Evolutionary conservation across 1,140 invertebrate species (phyloP), one percentile per base, ranked within the genome.

Genomic region (Drosophila malerkotliana): DNA sequence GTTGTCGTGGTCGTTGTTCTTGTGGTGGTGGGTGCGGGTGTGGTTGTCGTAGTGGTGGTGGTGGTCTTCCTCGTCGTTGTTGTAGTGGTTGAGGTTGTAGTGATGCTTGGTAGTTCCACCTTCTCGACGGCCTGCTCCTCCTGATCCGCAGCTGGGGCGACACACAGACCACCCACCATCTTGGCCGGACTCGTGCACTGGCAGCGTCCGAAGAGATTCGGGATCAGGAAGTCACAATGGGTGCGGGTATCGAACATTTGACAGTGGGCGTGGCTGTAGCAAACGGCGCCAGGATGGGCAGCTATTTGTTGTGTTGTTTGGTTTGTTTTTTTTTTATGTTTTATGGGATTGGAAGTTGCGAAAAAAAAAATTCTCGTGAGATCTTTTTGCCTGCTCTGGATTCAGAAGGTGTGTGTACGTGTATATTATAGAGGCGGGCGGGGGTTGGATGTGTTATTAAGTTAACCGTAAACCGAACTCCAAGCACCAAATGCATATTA

Each of bases 201-300:
- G 85, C 97, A 98, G 84, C 96, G 94, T 45, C 97, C 97, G 84
- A 97, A 97, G 5, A 98, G 94, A 91, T 97, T 96, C 9, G 96
- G 96, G 69, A 98, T 97, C 5, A 97, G 93, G 90, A 96, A 98
- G 91, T 97, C 96, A 66, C 97, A 98, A 79, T 97, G 95, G 52
- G 95, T 96, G 74, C 96, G 95, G 48, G 93, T 94, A 74, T 96
- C 96, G 93, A 95, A 96, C 66, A 97, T 93, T 57, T 94, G 94
- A 90, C 97, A 98, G 89, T 98, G 97, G 45, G 95, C 95, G 87
- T 98, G 96, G 82, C 96, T 97, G 92, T 97, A 97, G 90, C 97
- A 98, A n/a, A 97, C 95, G 67, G 97, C 95, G 48, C 96, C 96
- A 15, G 96, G 94, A 87, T 94, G 95, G n/a, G 97, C 96, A 78